Evolutionary conservation across 2,888 invertebrate species (phyloP).

Genomic region (Laothoe populi): DNA sequence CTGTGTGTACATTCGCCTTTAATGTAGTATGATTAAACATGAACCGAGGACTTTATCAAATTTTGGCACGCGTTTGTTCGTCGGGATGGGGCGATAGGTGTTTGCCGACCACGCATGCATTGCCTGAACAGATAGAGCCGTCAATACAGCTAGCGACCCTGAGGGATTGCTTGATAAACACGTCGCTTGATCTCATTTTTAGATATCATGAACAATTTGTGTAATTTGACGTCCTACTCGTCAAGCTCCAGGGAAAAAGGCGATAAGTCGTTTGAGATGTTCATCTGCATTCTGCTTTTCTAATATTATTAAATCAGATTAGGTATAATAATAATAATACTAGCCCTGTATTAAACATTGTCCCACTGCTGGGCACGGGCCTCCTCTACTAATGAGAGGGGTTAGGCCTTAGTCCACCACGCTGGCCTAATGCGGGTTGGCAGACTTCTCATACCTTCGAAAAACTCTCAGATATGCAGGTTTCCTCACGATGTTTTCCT

Average conservation of each 20-base stretch:
- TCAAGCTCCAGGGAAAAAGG: background rate
- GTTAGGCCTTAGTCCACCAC: no score
- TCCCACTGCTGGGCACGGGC: no score
- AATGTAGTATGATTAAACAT: conserved; percentile 82
- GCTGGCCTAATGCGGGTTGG: no score
- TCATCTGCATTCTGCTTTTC: no score
- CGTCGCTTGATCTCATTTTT: conserved; percentile 27
- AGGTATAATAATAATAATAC: no score
- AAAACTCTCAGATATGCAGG: no score
- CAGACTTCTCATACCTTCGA: no score
- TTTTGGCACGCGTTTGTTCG: conserved; percentile 81
- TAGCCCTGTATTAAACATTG: no score
- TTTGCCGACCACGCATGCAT: conserved; percentile 76
- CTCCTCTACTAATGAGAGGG: no score
- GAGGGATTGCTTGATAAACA: conserved; percentile 78
- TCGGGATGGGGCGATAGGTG: conserved; percentile 66
- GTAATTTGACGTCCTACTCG: background rate
- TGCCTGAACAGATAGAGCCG: conserved; percentile 74
- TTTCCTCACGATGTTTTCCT: no score
- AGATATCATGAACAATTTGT: conserved; percentile 10
- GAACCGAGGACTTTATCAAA: conserved; percentile 80
- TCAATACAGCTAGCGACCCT: conserved; percentile 75
- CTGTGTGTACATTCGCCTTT: conserved; percentile 60
- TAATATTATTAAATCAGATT: no score
- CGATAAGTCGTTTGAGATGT: no score